Percentiles rank a stretch among this genome's conserved stretches.
Conservation (phyloP, 1,140 invertebrate species). For the Choristoneura fumiferana region DNA sequence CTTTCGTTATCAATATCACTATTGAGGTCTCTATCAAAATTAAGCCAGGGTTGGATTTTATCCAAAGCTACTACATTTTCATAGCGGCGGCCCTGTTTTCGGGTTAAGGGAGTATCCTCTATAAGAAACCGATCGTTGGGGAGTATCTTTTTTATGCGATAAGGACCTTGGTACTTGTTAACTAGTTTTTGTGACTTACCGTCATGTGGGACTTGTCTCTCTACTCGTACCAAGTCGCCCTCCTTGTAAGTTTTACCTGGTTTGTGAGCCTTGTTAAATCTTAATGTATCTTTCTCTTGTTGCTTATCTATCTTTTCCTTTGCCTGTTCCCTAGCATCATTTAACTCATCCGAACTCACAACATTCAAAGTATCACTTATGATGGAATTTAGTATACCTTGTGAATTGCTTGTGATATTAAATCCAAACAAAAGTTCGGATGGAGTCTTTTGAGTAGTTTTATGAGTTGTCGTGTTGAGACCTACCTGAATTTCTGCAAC, state of each 20-base stretch:
- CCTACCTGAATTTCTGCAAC: constrained; percentile 35
- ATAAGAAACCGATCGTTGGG: constrained; percentile 24
- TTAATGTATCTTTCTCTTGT: constrained; percentile 24
- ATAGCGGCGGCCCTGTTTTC: too few species aligned
- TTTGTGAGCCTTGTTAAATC: constrained; percentile 29
- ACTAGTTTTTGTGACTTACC: constrained; percentile 36
- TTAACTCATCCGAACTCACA: not conserved
- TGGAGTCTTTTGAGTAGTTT: constrained; percentile 31
- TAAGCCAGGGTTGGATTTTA: too few species aligned
- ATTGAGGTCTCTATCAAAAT: too few species aligned
- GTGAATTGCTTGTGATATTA: constrained; percentile 23
- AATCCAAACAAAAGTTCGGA: constrained; percentile 35
- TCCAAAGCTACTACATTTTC: too few species aligned
- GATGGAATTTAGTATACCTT: constrained; percentile 27
- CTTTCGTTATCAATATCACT: too few species aligned
- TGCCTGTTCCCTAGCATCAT: not conserved
- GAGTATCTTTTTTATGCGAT: constrained; percentile 26
- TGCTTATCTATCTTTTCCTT: constrained; percentile 26
- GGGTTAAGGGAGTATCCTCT: too few species aligned
- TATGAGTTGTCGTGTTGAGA: constrained; percentile 33
- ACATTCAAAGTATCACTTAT: constrained; percentile 23
- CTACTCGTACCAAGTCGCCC: constrained; percentile 31
- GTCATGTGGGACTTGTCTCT: constrained; percentile 24
- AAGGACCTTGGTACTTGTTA: constrained; percentile 32
- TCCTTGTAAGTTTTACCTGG: constrained; percentile 18